Conservation (phyloP, 2,113 vertebrate genomes). For the Rhinopomastus cyanomelas region DNA sequence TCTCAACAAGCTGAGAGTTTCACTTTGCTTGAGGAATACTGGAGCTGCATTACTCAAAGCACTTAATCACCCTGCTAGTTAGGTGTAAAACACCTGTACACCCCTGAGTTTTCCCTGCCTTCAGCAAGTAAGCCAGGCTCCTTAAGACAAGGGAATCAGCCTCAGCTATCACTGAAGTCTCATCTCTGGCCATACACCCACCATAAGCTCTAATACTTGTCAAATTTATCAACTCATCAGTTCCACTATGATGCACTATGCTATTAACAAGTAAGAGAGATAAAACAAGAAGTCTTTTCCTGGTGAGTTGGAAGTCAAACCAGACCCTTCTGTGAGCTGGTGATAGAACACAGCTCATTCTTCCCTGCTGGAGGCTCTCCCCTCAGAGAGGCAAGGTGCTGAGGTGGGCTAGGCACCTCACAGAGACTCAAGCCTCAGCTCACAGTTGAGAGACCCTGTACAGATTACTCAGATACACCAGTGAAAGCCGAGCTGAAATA, state of each 20-base stretch:
- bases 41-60: background rate
- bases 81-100: background rate
- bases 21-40: background rate
- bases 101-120: background rate
- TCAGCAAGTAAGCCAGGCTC: background rate
- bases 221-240: background rate
- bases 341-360: background rate
- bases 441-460: background rate
- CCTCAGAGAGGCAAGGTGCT: background rate
- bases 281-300: background rate
- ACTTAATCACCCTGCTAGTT: background rate
- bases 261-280: background rate
- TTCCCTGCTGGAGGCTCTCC: background rate
- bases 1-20: background rate
- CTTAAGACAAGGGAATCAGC: background rate
- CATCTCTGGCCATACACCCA: background rate
- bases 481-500: background rate
- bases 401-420: background rate
- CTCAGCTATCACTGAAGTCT: background rate
- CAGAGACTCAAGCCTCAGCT: background rate
- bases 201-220: background rate
- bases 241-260: background rate
- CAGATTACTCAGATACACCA: rapidly evolving
- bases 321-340: background rate
- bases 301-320: rapidly evolving